Evolutionary conservation across 2,888 invertebrate species (phyloP), one percentile per base, ranked within the genome.

Genomic region (Callosobruchus maculatus): DNA sequence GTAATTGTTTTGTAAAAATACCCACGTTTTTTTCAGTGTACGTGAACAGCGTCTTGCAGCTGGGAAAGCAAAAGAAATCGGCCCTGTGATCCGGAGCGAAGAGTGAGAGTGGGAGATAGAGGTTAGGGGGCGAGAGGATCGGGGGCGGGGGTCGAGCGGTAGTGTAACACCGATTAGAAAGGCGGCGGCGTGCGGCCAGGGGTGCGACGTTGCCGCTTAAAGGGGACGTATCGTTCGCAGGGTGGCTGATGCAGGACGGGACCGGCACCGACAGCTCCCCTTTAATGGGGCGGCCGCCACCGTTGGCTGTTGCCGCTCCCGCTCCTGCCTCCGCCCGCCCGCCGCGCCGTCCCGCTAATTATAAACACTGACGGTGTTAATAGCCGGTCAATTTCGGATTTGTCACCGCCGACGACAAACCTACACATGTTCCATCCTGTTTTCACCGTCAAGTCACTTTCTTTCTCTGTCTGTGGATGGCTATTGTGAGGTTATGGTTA

Each of bases 311-410:
- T 20, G 73, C 20, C 7, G 70, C 70, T 31, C 70, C 26, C 21
- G 22, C 68, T 68, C n/a, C n/a, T n/a, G 66, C 18, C 31, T n/a
- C n/a, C n/a, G n/a, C n/a, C n/a, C n/a, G n/a, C n/a, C n/a, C n/a
- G n/a, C n/a, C n/a, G n/a, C n/a, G n/a, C 69, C 75, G 71, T 76
- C 78, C 76, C 79, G 79, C 81, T 85, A 85, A 85, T 85, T 85
- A 84, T 85, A 85, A 84, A 84, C 83, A 83, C 77, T 83, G 83
- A 84, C 83, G 83, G 85, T 85, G 84, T 83, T 84, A 84, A 84
- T 84, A 84, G 84, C 84, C 83, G 84, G 84, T 85, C 85, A 84
- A 85, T 85, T 84, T 83, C 82, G 81, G 82, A 82, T 83, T 84
- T 84, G 83, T 81, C 80, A 79, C 78, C 81, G 78, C 80, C 80